Percentiles rank a stretch among this genome's conserved stretches.
Conservation (phyloP, 2,888 invertebrate species). For the Mythimna albipuncta region DNA sequence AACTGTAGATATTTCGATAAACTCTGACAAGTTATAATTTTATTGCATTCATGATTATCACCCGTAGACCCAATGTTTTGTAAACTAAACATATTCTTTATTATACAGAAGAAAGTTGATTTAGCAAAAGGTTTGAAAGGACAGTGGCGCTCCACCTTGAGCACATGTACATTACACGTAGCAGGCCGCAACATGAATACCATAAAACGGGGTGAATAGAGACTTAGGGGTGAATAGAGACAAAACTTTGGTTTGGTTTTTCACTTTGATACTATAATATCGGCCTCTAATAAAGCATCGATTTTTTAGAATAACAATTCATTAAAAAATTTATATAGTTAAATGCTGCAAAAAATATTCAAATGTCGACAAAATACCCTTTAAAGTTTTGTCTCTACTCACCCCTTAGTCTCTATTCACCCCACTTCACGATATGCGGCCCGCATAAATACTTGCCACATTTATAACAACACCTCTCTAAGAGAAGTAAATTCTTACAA, state of each 20-base stretch:
- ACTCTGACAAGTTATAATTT: slow-evolving; percentile 19
- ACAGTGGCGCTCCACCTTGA: slow-evolving; percentile 13
- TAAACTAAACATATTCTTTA: slow-evolving; percentile 22
- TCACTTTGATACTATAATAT: no score
- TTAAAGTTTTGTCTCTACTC: no score
- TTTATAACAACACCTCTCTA: slow-evolving; percentile 34
- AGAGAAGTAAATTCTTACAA: slow-evolving; percentile 34
- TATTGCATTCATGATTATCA: slow-evolving; percentile 26
- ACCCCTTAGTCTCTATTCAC: no score
- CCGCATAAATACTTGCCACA: slow-evolving; percentile 36
- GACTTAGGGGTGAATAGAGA: no score
- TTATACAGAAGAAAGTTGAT: slow-evolving; percentile 2
- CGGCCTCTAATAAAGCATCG: no score
- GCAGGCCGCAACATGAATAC: background rate
- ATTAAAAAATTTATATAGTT: no score
- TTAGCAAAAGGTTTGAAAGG: slow-evolving; percentile 1
- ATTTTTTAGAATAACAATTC: no score
- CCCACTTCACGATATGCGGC: slow-evolving; percentile 34
- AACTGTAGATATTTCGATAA: slow-evolving; percentile 11
- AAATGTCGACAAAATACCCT: no score
- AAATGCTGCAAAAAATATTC: no score
- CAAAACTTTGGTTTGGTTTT: no score
- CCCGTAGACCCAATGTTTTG: slow-evolving; percentile 42
- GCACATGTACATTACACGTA: slow-evolving; percentile 5
- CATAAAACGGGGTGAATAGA: no score